Evolutionary conservation across 2,113 vertebrate species (phyloP).

Genomic region (Eublepharis macularius): DNA sequence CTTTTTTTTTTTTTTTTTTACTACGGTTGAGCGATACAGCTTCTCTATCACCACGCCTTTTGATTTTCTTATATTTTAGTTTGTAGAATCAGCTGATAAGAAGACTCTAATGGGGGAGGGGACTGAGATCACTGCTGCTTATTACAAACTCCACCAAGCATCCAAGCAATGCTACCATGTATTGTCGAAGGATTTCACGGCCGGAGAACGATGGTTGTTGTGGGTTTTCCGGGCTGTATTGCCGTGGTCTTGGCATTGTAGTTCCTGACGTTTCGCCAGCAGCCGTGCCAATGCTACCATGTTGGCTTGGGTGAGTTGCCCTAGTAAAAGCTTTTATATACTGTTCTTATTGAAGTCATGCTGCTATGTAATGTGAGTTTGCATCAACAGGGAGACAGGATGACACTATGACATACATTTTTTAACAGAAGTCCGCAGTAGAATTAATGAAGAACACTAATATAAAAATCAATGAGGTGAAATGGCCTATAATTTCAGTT

Average conservation of each 20-base stretch:
- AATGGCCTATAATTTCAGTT: slow-evolving; percentile 28
- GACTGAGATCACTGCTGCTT: neutral
- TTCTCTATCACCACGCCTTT: neutral
- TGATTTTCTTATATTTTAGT: neutral
- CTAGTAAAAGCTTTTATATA: neutral
- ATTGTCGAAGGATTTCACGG: too few relatives aligned
- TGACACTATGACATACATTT: neutral
- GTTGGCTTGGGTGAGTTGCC: neutral
- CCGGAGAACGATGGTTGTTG: too few relatives aligned
- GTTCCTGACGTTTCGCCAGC: too few relatives aligned
- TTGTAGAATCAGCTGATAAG: neutral
- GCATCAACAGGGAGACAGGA: neutral
- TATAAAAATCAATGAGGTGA: slow-evolving; percentile 33
- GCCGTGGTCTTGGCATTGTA: too few relatives aligned
- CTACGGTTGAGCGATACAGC: neutral
- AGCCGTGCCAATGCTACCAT: neutral
- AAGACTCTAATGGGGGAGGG: neutral
- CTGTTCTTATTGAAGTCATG: neutral
- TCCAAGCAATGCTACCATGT: neutral
- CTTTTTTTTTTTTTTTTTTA: too few relatives aligned
- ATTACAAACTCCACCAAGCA: neutral
- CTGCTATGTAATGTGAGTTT: neutral
- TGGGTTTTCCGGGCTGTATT: too few relatives aligned
- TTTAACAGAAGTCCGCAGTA: neutral
- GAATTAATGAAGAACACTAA: slow-evolving; percentile 20